These are phyloP conservation scores for Solea senegalensis DNA, from an alignment of 2,113 vertebrate species.

Conservation along the genomic window DNA sequence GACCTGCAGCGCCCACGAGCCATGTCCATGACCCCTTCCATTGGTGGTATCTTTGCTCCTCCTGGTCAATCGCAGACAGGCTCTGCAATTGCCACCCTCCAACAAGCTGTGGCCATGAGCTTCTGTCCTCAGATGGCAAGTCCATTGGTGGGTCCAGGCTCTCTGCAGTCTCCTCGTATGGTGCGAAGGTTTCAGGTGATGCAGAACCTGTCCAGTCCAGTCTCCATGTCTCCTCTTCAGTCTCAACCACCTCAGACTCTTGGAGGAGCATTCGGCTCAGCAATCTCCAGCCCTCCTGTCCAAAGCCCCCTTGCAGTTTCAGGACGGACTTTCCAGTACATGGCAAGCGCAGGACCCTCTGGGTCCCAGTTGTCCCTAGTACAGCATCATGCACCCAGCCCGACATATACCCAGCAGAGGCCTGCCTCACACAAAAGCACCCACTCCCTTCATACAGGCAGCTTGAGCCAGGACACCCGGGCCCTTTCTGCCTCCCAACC, in stretches of 20 bases:
- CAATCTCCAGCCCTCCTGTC: constrained; percentile 84
- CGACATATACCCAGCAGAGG: constrained; percentile 83
- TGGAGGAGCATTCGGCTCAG: constrained; percentile 75
- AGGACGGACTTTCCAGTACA: constrained; percentile 90
- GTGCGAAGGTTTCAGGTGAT: constrained; percentile 89
- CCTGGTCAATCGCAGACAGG: constrained; percentile 84
- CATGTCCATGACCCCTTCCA: constrained; percentile 85
- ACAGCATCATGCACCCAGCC: constrained; percentile 85
- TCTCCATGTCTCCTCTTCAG: constrained; percentile 86
- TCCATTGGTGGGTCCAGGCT: constrained; percentile 87
- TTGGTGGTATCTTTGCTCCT: constrained; percentile 82
- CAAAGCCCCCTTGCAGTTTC: constrained; percentile 86
- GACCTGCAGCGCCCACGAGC: constrained; percentile 89
- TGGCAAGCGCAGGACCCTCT: constrained; percentile 77
- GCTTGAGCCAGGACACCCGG: constrained; percentile 88
- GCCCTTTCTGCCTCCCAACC: constrained; percentile 92
- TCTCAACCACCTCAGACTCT: constrained; percentile 79
- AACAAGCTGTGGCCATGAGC: constrained; percentile 97
- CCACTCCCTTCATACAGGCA: constrained; percentile 86
- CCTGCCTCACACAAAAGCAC: constrained; percentile 87
- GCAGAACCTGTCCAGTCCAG: constrained; percentile 84
- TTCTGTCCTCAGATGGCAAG: constrained; percentile 95
- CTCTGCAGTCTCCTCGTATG: constrained; percentile 90
- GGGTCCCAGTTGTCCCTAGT: constrained; percentile 90
- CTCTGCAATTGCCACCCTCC: constrained; percentile 93